These are phyloP conservation scores for Terrapene triunguis DNA, from an alignment of 2,113 vertebrate species.

Conservation along the genomic window DNA sequence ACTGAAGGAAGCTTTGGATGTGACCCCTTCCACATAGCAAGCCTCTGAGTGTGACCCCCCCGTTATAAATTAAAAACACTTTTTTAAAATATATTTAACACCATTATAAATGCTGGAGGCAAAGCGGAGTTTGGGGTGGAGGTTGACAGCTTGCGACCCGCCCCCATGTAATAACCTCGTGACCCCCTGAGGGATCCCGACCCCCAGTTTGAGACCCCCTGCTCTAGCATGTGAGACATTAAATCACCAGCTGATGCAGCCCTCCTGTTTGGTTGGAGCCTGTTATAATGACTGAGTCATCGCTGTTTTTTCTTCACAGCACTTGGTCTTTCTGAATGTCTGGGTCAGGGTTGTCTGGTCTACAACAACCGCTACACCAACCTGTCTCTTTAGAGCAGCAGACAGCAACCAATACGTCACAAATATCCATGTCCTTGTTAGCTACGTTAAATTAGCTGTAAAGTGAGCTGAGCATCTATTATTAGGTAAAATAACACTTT, in stretches of 20 bases:
- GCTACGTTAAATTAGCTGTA: neutral
- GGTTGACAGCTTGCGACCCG: too few species aligned
- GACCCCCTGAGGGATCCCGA: too few species aligned
- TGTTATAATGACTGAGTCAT: conserved; percentile 68
- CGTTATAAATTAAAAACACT: too few species aligned
- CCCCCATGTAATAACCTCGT: too few species aligned
- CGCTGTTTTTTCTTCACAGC: conserved; percentile 17
- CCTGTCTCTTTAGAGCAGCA: neutral
- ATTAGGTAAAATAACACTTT: neutral
- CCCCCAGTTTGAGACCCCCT: too few species aligned
- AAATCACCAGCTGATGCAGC: neutral
- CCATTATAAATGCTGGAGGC: too few species aligned
- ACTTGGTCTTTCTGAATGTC: neutral
- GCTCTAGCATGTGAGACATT: accelerated
- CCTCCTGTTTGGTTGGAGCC: neutral
- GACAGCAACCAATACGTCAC: neutral
- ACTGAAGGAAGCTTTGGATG: neutral
- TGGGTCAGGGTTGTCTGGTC: conserved; percentile 50
- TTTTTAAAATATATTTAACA: too few species aligned
- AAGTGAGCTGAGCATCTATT: accelerated
- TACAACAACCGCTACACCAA: neutral
- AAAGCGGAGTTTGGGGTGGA: too few species aligned
- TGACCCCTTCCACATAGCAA: too few species aligned
- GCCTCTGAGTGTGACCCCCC: too few species aligned
- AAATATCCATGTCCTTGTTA: neutral